Base-by-base conservation (phyloP, 2,113 vertebrate species). In the Anseranas semipalmata region DNA sequence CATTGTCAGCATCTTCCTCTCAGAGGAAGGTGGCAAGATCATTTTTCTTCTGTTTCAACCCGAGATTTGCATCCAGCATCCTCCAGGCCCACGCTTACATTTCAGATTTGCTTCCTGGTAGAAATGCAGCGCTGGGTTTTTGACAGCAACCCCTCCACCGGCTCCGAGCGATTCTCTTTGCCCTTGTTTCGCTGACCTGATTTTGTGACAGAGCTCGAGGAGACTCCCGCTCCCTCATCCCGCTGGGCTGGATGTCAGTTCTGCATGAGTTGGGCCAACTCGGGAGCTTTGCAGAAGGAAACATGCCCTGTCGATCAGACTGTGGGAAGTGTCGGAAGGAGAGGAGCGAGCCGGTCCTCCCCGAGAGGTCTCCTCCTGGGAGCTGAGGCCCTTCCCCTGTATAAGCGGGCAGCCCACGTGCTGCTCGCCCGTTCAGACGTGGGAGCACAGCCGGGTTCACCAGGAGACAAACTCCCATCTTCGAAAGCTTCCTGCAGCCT, bases 161-260 rank as follows among this genome's bases (percentile, higher is more conserved):
- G 21, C 33, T 67, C 4, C 0, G 24, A 66, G 62, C 32, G 33
- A 43, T 53, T 70, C 71, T 87, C 85, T n/a, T 74, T 41, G 85
- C 62, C 48, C 87, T 94, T 60, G 63, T 96, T 78, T 73, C 6
- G 3, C 53, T 87, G 94, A 39, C 81, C 90, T 90, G 75, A 30
- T 93, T 89, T 70, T 66, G 63, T 87, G 78, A 79, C 74, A 80
- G 53, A 87, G 58, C 94, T 35, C 70, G 20, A 39, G 62, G 28
- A 78, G 71, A 82, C 50, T 39, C 4, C 0, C 3, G 0, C 46
- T 71, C 77, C 67, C 62, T 79, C 15, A 2, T 59, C 67, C 85
- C 73, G 74, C 85, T 66, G 53, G 87, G 91, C 55, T 20, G 52
- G 52, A 45, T 78, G 93, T 92, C 93, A 78, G 93, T 89, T 95